A percentile compares a stretch with the other conserved stretches of the same genome.
phyloP scores from a whole-genome alignment of 2,888 invertebrate species.

The Ophioninae sp. region DNA sequence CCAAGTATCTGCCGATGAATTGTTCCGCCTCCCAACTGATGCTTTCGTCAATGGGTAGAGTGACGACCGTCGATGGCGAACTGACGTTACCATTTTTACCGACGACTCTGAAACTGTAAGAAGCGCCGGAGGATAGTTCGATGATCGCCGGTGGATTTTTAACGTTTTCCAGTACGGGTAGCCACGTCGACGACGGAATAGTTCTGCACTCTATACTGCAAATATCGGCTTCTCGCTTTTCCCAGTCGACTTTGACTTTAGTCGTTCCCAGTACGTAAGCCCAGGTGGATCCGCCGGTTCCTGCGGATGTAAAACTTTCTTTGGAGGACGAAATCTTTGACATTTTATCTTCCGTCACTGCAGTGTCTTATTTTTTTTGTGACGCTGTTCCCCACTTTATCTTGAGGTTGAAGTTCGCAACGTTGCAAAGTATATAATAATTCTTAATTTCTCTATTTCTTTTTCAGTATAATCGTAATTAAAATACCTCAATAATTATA shows the following conservation, averaged over 20 bases:
- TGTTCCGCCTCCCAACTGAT: conserved; percentile 87
- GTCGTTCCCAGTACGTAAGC: conserved; percentile 74
- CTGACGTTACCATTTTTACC: conserved; percentile 83
- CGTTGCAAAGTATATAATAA: no score
- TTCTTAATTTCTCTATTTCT: no score
- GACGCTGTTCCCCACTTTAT: no score
- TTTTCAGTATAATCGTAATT: no score
- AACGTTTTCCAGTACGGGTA: conserved; percentile 70
- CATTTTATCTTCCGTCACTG: no score
- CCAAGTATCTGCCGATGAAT: conserved; percentile 84
- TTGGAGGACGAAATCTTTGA: no score
- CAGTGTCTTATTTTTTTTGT: no score
- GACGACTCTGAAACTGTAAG: conserved; percentile 90
- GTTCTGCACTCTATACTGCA: conserved; percentile 76
- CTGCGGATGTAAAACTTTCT: conserved; percentile 26
- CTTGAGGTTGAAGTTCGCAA: no score
- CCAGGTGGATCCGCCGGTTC: conserved; percentile 71
- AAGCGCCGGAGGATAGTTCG: conserved; percentile 82
- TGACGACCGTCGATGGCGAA: conserved; percentile 84
- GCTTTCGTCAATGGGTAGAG: conserved; percentile 84
- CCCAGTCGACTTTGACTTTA: conserved; percentile 77
- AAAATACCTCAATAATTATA: no score
- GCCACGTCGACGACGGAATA: conserved; percentile 75
- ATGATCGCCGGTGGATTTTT: conserved; percentile 73
- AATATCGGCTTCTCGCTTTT: conserved; percentile 70